Percentiles rank a stretch among this genome's conserved stretches.
These are phyloP conservation scores for Hycleus phaleratus DNA, from an alignment of 1,140 invertebrate genomes.

Conservation along the genomic window DNA sequence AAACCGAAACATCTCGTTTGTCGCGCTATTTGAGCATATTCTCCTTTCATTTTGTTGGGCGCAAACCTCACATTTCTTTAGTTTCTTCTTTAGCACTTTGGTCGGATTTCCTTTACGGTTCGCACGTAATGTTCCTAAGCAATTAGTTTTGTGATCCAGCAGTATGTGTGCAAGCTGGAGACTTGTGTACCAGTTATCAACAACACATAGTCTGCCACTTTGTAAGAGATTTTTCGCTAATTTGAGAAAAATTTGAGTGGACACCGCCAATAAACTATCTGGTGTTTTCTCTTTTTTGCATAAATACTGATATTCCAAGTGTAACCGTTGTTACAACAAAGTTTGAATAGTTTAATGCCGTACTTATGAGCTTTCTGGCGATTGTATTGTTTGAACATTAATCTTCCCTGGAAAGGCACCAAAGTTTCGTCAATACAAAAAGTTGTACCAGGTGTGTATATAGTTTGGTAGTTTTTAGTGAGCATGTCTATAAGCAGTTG, in stretches of 20 bases:
- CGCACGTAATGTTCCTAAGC: background rate
- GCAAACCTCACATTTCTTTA: no score
- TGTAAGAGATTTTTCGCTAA: background rate
- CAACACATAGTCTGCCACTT: background rate
- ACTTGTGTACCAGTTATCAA: background rate
- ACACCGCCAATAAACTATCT: background rate
- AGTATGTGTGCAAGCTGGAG: no score
- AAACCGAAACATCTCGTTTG: background rate
- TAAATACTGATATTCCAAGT: background rate
- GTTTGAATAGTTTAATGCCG: conserved; percentile 25
- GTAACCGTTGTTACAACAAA: background rate
- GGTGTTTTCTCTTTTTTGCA: background rate
- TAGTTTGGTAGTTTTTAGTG: background rate
- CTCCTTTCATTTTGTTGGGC: background rate
- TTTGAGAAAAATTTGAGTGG: background rate
- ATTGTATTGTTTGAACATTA: conserved; percentile 31
- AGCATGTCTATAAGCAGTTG: background rate
- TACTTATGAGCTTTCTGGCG: conserved; percentile 24
- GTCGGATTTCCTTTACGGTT: background rate
- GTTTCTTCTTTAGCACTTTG: background rate
- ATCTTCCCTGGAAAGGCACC: conserved; percentile 32
- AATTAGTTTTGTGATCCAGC: background rate
- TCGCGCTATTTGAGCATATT: background rate
- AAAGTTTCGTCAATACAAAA: conserved; percentile 37
- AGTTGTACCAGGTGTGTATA: conserved; percentile 9